Base-by-base conservation (phyloP, 2,888 invertebrate species). In the Theodoxus fluviatilis region DNA sequence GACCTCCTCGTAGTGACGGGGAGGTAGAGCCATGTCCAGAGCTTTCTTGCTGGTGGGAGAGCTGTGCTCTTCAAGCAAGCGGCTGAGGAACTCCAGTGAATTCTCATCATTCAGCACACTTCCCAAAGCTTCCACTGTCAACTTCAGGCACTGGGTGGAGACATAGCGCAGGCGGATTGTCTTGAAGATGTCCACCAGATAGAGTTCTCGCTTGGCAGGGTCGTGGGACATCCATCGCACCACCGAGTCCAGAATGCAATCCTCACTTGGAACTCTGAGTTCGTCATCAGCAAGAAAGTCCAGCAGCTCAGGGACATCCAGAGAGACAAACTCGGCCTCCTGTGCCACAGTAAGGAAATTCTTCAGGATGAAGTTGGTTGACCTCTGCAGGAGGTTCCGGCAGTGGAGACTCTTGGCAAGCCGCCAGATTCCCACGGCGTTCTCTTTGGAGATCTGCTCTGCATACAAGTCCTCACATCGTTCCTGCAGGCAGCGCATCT, bases 231-330 rank as follows among this genome's bases (percentile, higher is more conserved):
- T 49, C 94, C 94, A 94, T 66, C 89, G 89, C 83, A 91, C 90
- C 33, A 93, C 89, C 4, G 92, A 92, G 84, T 92, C 91, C 85
- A 92, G 93, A 59, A 93, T 92, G 69, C 90, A 89, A 85, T 92
- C 94, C 85, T 96, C 96, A 81, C 92, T 94, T 79, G 94, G 93
- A 0, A 94, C 94, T 84, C 95, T 95, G 37, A 95, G 88, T 82
- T 94, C 92, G 82, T 95, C 94, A 68, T 84, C 92, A 57, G 92
- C 91, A 73, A 95, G 92, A 68, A 95, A 91, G 71, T 91, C 90
- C 73, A 91, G 91, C 40, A 95, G 89, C 83, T 94, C 93, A 22
- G 92, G 91, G 37, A 93, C 88, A n/a, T 90, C 87, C 92, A 93
- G 84, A 91, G 76, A 74, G 25, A 81, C 71, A 59, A 81, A 79